These are phyloP conservation scores for Trachelus stipa DNA, from an alignment of 2,888 invertebrate genomes.

Conservation along the genomic window DNA sequence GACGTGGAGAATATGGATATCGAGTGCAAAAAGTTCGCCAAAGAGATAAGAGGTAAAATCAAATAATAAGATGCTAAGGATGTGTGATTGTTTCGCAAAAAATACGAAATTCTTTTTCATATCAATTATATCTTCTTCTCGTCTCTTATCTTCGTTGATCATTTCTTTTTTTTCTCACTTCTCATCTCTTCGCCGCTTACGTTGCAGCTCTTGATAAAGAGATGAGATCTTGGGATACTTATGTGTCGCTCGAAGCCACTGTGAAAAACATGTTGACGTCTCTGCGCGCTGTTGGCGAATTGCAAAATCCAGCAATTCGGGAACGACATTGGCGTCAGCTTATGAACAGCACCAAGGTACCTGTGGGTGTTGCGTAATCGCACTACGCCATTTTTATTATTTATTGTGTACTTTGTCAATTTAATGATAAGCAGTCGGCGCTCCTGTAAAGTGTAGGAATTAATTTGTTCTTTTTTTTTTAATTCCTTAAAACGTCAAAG, in stretches of 20 bases:
- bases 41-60: slow-evolving; percentile 79
- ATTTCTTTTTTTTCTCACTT: slow-evolving; percentile 33
- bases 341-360: slow-evolving; percentile 95
- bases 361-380: slow-evolving; percentile 8
- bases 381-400: too few species aligned
- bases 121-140: too few species aligned
- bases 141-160: slow-evolving; percentile 5
- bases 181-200: too few species aligned
- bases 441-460: too few species aligned
- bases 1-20: slow-evolving; percentile 99
- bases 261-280: slow-evolving; percentile 98
- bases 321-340: slow-evolving; percentile 97
- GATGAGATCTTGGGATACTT: slow-evolving; percentile 95
- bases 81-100: too few species aligned
- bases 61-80: not conserved
- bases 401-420: too few species aligned
- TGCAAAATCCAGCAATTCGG: slow-evolving; percentile 95
- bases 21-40: slow-evolving; percentile 97
- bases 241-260: slow-evolving; percentile 86
- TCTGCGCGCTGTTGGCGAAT: slow-evolving; percentile 91
- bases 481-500: too few species aligned
- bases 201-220: slow-evolving; percentile 86
- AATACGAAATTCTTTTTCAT: too few species aligned
- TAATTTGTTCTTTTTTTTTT: too few species aligned
- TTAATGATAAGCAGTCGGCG: too few species aligned